Evolutionary conservation across 2,888 invertebrate species (phyloP).

Genomic region (Agelastica alni): DNA sequence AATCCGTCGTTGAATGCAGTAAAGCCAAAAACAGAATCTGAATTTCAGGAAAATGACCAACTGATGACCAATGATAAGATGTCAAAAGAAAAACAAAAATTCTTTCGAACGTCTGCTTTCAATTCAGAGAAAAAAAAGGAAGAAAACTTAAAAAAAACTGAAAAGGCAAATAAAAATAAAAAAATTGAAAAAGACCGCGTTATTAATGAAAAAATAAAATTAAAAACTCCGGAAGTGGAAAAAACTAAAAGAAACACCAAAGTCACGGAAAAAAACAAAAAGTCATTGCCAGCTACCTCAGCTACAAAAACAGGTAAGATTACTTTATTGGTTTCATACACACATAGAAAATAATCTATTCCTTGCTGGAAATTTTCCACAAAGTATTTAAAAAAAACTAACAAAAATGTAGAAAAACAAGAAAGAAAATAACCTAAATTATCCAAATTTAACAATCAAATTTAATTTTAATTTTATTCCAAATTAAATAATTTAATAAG

Average conservation of each 20-base stretch:
- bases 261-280: conserved; percentile 32
- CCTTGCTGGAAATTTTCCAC: no score
- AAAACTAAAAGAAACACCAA: conserved; percentile 14
- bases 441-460: no score
- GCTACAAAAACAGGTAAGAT: neutral
- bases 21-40: conserved; percentile 26
- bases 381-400: conserved; percentile 2
- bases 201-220: conserved; percentile 20
- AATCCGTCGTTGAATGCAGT: conserved; percentile 53
- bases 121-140: conserved; percentile 68
- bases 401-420: neutral
- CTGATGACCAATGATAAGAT: conserved; percentile 73
- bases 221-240: conserved; percentile 11
- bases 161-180: conserved; percentile 21
- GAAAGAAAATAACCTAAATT: no score
- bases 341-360: no score
- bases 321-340: neutral
- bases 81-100: conserved; percentile 87
- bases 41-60: conserved; percentile 48
- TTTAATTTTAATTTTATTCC: no score
- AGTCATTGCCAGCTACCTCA: conserved; percentile 32
- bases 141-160: conserved; percentile 21
- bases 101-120: conserved; percentile 80
- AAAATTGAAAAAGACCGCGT: conserved; percentile 18
- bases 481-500: no score